These are phyloP conservation scores for Spisula subtruncata DNA, from an alignment of 2,888 invertebrate species.

Conservation along the genomic window DNA sequence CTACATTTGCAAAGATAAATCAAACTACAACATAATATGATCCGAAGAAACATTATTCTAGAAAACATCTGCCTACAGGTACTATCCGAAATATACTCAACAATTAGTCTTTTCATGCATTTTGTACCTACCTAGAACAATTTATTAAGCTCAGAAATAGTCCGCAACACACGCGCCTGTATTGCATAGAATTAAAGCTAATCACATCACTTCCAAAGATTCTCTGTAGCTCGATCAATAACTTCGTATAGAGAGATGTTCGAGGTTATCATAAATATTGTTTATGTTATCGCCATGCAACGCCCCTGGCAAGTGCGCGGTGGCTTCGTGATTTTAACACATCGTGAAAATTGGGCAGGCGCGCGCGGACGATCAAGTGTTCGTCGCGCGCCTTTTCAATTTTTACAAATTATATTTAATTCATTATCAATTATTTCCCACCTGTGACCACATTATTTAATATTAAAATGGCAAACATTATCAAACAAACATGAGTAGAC, in stretches of 20 bases:
- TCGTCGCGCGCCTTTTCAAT: no score
- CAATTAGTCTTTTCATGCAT: neutral
- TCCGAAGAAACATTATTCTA: neutral
- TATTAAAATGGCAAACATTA: no score
- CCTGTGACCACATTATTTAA: no score
- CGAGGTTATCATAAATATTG: constrained; percentile 3
- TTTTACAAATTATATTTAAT: no score
- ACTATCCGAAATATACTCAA: neutral
- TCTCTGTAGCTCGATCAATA: constrained; percentile 21
- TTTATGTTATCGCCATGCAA: constrained; percentile 38
- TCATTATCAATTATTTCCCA: no score
- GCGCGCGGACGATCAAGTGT: no score
- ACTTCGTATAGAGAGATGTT: neutral
- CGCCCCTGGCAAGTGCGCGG: constrained; percentile 30
- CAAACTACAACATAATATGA: no score
- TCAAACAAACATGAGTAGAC: no score
- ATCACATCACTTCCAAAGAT: neutral
- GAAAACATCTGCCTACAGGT: neutral
- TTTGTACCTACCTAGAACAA: neutral
- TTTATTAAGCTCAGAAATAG: neutral
- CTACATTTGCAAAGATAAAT: no score
- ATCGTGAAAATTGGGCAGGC: neutral
- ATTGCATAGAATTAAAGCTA: neutral
- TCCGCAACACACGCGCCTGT: neutral
- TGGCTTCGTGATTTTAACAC: constrained; percentile 5